Evolutionary conservation across 2,888 invertebrate genomes (phyloP).

Genomic region (Oegoconia quadripuncta): DNA sequence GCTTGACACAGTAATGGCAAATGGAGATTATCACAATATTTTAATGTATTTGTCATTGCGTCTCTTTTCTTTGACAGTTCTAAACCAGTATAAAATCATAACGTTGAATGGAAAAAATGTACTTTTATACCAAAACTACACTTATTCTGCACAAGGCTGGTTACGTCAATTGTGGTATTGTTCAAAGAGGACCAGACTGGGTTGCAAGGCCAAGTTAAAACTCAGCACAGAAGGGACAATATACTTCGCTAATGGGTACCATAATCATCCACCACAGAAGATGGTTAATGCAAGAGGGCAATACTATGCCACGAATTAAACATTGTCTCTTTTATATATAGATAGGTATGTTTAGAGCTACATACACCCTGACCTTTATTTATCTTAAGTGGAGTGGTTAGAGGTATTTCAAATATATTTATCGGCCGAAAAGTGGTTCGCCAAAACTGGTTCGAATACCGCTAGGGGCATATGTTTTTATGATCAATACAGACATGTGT

Average conservation of each 20-base stretch:
- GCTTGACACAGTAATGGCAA: too few species aligned
- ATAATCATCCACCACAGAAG: constrained; percentile 21
- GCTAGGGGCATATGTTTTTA: too few species aligned
- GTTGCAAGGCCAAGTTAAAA: constrained; percentile 25
- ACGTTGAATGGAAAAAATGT: constrained; percentile 4
- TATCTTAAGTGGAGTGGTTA: too few species aligned
- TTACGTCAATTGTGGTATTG: constrained; percentile 16
- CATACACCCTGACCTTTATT: too few species aligned
- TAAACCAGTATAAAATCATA: constrained; percentile 6
- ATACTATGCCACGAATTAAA: too few species aligned
- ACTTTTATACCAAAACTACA: constrained; percentile 10
- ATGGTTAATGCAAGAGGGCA: background rate
- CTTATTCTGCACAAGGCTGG: constrained; percentile 14
- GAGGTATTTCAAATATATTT: too few species aligned
- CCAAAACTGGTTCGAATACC: too few species aligned
- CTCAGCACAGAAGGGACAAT: constrained; percentile 18
- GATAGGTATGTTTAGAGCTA: too few species aligned
- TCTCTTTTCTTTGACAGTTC: background rate
- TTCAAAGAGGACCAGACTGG: constrained; percentile 11
- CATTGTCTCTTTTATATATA: too few species aligned
- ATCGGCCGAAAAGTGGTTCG: too few species aligned
- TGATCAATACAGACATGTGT: too few species aligned
- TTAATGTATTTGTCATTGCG: background rate
- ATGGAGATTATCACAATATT: too few species aligned
- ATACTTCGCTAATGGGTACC: constrained; percentile 11